Conservation (phyloP, 2,888 invertebrate genomes). For the Sarcophaga caerulescens region DNA sequence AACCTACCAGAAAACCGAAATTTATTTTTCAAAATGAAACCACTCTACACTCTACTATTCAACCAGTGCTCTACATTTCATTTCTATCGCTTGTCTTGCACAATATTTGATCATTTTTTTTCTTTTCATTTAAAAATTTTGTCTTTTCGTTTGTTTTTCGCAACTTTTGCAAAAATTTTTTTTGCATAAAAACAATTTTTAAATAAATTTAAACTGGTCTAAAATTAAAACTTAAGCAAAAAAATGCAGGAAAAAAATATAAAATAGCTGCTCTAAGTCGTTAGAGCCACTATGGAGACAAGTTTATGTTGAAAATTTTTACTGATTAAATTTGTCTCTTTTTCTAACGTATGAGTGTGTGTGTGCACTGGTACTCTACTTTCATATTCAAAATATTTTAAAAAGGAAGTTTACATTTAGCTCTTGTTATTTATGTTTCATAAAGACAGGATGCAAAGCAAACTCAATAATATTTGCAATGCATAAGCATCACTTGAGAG, state of each 20-base stretch:
- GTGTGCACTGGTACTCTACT: conserved; percentile 10
- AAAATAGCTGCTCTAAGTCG: conserved; percentile 14
- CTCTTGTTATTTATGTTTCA: too few species aligned
- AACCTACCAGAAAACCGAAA: neutral
- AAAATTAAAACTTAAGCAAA: conserved; percentile 24
- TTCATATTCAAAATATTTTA: neutral
- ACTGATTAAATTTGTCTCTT: conserved; percentile 37
- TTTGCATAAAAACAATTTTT: conserved; percentile 1
- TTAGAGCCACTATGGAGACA: conserved; percentile 33
- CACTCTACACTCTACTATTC: conserved; percentile 6
- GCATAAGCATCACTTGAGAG: too few species aligned
- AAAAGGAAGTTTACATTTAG: too few species aligned
- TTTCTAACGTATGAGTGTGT: neutral
- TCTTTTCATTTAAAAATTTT: neutral
- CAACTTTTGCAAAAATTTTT: neutral
- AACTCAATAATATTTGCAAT: too few species aligned
- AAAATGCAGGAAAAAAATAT: conserved; percentile 7
- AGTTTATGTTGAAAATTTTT: conserved; percentile 40
- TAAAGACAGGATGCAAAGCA: too few species aligned
- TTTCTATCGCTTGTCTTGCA: conserved; percentile 52
- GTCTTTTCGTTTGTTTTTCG: neutral
- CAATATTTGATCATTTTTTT: conserved; percentile 36
- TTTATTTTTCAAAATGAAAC: conserved; percentile 2
- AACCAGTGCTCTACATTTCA: conserved; percentile 52
- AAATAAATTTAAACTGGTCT: conserved; percentile 60